A percentile compares a stretch with the other conserved stretches of the same genome.
phyloP scores from a whole-genome alignment of 2,888 invertebrate genomes.

The Catocala fraxini region DNA sequence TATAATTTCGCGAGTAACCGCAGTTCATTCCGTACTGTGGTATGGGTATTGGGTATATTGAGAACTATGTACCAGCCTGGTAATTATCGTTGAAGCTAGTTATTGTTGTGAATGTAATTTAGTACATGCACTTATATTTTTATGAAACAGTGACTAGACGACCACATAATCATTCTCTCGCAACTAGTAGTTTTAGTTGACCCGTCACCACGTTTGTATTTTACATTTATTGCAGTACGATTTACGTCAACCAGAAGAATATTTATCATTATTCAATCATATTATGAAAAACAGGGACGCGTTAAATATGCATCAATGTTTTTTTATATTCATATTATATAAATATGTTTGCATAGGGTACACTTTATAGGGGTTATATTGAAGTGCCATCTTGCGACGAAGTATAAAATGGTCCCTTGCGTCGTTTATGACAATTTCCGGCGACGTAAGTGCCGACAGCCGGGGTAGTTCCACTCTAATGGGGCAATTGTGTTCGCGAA shows the following conservation, averaged over 20 bases:
- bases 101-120: slow-evolving; percentile 23
- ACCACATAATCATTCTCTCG: neutral
- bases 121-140: slow-evolving; percentile 23
- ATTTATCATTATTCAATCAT: no score
- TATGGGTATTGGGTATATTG: slow-evolving; percentile 9
- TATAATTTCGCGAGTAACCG: slow-evolving; percentile 7
- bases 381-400: neutral
- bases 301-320: neutral
- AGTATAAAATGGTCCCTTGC: slow-evolving; percentile 40
- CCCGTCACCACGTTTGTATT: no score
- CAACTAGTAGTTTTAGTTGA: neutral
- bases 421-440: slow-evolving; percentile 65
- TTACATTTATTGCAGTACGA: no score
- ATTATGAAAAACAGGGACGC: neutral
- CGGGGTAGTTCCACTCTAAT: slow-evolving; percentile 66
- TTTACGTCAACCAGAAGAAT: no score
- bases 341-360: neutral
- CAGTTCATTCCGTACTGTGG: slow-evolving; percentile 10
- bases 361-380: slow-evolving; percentile 7
- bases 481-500: slow-evolving; percentile 72
- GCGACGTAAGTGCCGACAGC: slow-evolving; percentile 58
- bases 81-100: slow-evolving; percentile 24
- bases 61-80: slow-evolving; percentile 16
- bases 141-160: slow-evolving; percentile 20
- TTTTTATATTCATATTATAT: neutral